These are phyloP conservation scores for Paracentrotus lividus DNA, from an alignment of 53 echinoderm and acorn worm genomes.

Conservation along the genomic window DNA sequence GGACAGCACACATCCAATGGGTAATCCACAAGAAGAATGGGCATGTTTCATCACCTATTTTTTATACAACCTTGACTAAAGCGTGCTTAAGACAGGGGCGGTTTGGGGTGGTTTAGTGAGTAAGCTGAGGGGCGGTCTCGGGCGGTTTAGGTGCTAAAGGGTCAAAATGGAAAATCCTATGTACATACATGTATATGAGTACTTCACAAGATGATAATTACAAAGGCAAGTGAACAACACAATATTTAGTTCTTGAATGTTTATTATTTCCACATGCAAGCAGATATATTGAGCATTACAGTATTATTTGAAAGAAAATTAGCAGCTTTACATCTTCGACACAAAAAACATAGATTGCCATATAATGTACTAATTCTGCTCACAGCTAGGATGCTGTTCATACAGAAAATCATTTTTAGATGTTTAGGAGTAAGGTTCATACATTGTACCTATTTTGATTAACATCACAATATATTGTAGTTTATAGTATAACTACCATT, in stretches of 20 bases:
- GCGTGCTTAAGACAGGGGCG: not conserved
- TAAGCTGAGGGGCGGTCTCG: not conserved
- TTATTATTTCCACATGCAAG: conserved; percentile 14
- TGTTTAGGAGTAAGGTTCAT: too few relatives aligned
- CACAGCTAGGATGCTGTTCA: not conserved
- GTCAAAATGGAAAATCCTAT: not conserved
- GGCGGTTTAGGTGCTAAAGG: too few relatives aligned
- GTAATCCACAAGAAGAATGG: not conserved
- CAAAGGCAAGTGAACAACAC: not conserved
- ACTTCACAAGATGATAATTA: not conserved
- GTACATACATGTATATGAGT: not conserved
- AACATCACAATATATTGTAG: not conserved
- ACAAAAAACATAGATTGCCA: not conserved
- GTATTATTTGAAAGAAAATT: conserved; percentile 26
- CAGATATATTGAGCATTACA: conserved; percentile 18
- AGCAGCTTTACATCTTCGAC: not conserved
- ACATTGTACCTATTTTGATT: not conserved
- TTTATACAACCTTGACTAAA: not conserved
- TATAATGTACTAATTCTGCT: not conserved
- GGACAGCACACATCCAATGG: too few relatives aligned
- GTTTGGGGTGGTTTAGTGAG: not conserved
- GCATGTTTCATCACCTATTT: not conserved
- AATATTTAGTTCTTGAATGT: not conserved
- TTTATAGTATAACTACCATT: not conserved
- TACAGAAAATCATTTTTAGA: not conserved